Evolutionary conservation across 2,888 invertebrate species (phyloP).

Genomic region (Chrysolina americana): DNA sequence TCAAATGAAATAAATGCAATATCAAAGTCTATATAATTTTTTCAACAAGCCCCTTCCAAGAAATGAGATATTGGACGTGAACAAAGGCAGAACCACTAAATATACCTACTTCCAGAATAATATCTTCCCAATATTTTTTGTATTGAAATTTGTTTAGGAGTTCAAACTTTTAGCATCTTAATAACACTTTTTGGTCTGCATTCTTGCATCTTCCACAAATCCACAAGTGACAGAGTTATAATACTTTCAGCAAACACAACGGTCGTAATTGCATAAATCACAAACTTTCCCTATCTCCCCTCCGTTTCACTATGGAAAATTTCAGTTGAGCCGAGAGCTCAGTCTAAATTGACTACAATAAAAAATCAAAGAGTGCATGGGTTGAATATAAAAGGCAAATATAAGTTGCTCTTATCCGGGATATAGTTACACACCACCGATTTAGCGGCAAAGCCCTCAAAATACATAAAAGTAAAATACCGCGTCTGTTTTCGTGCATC

Average conservation of each 20-base stretch:
- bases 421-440: slow-evolving; percentile 61
- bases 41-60: no score
- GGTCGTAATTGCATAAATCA: slow-evolving; percentile 33
- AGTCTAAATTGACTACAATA: slow-evolving; percentile 43
- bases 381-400: slow-evolving; percentile 51
- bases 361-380: slow-evolving; percentile 51
- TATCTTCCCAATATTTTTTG: no score
- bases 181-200: neutral
- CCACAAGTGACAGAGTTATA: slow-evolving; percentile 21
- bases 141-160: no score
- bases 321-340: slow-evolving; percentile 30
- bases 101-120: no score
- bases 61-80: no score
- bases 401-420: slow-evolving; percentile 48
- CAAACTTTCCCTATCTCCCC: slow-evolving; percentile 26
- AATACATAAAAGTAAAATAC: slow-evolving; percentile 64
- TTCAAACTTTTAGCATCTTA: no score
- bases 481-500: slow-evolving; percentile 57
- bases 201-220: neutral
- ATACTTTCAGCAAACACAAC: slow-evolving; percentile 28
- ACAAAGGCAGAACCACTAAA: no score
- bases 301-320: slow-evolving; percentile 19
- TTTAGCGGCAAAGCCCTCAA: slow-evolving; percentile 62
- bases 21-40: no score
- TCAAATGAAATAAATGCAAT: no score